A percentile compares a stretch with the other conserved stretches of the same genome.
Conservation (phyloP, 2,888 invertebrate genomes). For the Malthinus flaveolus region DNA sequence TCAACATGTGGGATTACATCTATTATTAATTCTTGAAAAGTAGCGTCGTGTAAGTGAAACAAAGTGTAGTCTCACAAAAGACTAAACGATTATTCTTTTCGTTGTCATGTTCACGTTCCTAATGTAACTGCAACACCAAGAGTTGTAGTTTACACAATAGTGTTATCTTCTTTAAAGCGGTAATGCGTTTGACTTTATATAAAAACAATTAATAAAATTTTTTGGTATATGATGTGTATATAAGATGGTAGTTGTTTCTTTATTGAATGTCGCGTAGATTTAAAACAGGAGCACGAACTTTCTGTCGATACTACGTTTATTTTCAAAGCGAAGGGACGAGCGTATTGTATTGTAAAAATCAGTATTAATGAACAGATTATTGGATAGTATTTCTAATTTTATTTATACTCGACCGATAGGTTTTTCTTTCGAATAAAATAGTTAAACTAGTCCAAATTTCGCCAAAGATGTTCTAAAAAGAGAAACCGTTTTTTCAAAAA, state of each 20-base stretch:
- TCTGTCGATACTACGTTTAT: not conserved
- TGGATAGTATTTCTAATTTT: no score
- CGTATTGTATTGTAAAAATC: conserved; percentile 4
- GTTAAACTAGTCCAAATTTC: conserved; percentile 3
- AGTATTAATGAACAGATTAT: conserved; percentile 8
- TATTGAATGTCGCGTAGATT: not conserved
- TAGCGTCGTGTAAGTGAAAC: not conserved
- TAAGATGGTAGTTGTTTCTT: not conserved
- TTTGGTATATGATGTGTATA: not conserved
- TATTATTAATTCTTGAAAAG: conserved; percentile 14
- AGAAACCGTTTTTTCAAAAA: no score
- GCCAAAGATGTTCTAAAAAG: not conserved
- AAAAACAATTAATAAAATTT: not conserved
- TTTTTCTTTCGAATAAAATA: not conserved
- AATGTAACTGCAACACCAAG: not conserved
- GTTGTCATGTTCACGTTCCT: conserved; percentile 2
- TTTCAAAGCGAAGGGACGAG: not conserved
- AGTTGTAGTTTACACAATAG: not conserved
- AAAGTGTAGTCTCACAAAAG: conserved; percentile 2
- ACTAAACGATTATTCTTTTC: not conserved
- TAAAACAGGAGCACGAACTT: not conserved
- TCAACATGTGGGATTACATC: conserved; percentile 46
- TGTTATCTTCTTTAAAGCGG: not conserved
- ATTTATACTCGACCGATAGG: not conserved
- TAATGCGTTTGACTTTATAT: not conserved